Evolutionary conservation across 2,888 invertebrate genomes (phyloP).

Genomic region (Caenorhabditis becei): DNA sequence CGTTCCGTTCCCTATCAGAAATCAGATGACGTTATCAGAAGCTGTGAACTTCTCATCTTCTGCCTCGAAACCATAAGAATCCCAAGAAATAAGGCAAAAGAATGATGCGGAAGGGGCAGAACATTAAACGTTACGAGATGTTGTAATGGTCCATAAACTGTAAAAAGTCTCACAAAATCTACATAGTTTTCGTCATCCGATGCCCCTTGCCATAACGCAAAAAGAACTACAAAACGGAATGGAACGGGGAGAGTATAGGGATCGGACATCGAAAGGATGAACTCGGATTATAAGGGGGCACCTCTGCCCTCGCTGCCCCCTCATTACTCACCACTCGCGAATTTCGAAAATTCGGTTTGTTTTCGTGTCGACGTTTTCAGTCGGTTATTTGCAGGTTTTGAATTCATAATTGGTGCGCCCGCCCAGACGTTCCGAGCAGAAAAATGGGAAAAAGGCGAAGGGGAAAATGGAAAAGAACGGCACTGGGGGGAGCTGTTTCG

Average conservation of each 20-base stretch:
- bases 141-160: neutral
- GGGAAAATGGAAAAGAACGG: neutral
- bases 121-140: slow-evolving; percentile 4
- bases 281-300: slow-evolving; percentile 9
- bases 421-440: neutral
- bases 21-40: no score
- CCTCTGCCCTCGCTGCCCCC: neutral
- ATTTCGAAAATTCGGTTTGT: no score
- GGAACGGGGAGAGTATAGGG: neutral
- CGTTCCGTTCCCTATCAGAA: no score
- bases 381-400: slow-evolving; percentile 29
- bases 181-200: neutral
- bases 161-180: neutral
- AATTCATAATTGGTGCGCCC: slow-evolving; percentile 17
- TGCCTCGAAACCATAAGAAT: no score
- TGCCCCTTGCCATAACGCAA: neutral
- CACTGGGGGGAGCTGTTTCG: no score
- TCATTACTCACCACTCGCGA: slow-evolving; percentile 49
- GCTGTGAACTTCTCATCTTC: no score
- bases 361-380: slow-evolving; percentile 13
- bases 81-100: neutral
- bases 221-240: slow-evolving; percentile 2
- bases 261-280: neutral
- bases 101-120: neutral
- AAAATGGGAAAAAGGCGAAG: neutral